These are phyloP conservation scores for Deroplatys truncata DNA, from an alignment of 2,888 invertebrate genomes.

Conservation along the genomic window DNA sequence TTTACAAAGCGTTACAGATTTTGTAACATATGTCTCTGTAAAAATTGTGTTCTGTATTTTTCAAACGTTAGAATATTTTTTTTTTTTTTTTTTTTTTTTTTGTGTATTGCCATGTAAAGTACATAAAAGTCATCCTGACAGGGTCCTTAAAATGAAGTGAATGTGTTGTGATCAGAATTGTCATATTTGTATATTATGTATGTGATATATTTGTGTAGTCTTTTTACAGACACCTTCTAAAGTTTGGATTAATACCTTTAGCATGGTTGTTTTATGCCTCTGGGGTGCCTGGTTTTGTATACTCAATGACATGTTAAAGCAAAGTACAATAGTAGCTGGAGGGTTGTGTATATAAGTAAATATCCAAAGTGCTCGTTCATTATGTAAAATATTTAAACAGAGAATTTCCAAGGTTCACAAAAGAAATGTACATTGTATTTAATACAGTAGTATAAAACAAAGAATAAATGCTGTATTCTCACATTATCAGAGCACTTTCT, in stretches of 20 bases:
- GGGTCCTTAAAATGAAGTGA: background rate
- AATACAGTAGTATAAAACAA: background rate
- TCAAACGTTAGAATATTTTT: background rate
- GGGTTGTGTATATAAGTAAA: background rate
- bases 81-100: too few species aligned
- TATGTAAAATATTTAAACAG: background rate
- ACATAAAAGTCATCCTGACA: background rate
- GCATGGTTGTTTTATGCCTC: background rate
- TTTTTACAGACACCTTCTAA: background rate
- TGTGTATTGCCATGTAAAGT: background rate
- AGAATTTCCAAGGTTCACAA: background rate
- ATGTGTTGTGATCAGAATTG: background rate
- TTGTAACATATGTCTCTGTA: background rate
- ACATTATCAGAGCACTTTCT: background rate
- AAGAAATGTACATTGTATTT: background rate
- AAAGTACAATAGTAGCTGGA: background rate
- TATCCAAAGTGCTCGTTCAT: background rate
- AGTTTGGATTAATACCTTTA: background rate
- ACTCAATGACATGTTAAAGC: background rate
- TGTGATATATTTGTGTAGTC: background rate
- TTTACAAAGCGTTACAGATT: background rate
- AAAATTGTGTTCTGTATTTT: background rate
- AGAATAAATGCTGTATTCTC: background rate
- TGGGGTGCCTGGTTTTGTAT: conserved; percentile 2
- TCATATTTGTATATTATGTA: background rate